Conservation (phyloP, 2,797 vertebrate genomes). For the Paramormyrops hopkinsi region DNA sequence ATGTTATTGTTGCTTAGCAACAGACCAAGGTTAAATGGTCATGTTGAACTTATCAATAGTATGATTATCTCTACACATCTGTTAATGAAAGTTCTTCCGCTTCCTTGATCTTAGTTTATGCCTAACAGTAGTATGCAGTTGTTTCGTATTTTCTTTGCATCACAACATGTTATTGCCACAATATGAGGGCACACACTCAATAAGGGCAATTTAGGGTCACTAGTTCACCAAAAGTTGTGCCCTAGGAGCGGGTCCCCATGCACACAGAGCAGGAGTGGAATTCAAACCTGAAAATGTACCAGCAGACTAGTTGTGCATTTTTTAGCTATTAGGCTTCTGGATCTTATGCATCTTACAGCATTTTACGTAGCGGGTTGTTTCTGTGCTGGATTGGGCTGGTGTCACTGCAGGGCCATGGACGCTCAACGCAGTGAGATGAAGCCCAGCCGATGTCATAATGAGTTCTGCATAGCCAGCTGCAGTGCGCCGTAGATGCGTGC, state of each 20-base stretch:
- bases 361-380: neutral
- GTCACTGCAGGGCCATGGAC: neutral
- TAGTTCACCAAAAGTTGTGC: neutral
- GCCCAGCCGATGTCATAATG: neutral
- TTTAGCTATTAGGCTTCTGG: neutral
- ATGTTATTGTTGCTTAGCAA: slow-evolving; percentile 12
- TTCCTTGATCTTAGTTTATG: neutral
- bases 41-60: neutral
- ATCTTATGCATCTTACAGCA: neutral
- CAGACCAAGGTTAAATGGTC: neutral
- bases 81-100: neutral
- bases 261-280: neutral
- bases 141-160: neutral
- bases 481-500: neutral
- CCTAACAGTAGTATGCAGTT: neutral
- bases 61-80: neutral
- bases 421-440: neutral
- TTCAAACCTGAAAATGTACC: neutral
- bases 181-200: neutral
- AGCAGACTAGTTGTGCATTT: neutral
- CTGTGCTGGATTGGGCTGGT: neutral
- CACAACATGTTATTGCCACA: neutral
- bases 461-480: neutral
- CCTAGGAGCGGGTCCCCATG: neutral
- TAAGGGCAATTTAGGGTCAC: neutral